A percentile compares a stretch with the other conserved stretches of the same genome.
Conservation (phyloP, 2,113 vertebrate species). For the Gasterosteus aculeatus region DNA sequence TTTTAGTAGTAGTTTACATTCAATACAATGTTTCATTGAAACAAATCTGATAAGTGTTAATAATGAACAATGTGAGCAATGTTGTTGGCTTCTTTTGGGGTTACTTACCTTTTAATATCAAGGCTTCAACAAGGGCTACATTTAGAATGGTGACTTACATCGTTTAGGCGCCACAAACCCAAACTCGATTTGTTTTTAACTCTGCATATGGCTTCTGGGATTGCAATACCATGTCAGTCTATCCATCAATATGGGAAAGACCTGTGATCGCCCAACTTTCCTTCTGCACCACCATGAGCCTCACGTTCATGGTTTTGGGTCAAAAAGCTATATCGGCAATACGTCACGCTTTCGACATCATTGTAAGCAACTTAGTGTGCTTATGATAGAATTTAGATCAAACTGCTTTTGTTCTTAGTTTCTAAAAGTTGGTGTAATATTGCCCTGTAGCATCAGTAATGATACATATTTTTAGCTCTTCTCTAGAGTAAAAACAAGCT, state of each 20-base stretch:
- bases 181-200: no score
- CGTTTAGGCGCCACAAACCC: background rate
- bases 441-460: background rate
- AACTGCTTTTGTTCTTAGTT: background rate
- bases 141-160: background rate
- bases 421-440: background rate
- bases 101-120: background rate
- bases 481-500: background rate
- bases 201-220: no score
- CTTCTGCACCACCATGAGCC: background rate
- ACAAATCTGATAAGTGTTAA: background rate
- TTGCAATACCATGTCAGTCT: no score
- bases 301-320: background rate
- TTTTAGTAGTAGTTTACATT: background rate
- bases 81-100: background rate
- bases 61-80: background rate
- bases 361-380: background rate
- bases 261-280: background rate
- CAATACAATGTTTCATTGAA: background rate
- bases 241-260: background rate
- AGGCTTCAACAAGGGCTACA: background rate
- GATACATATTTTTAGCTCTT: background rate
- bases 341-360: background rate
- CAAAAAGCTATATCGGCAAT: background rate
- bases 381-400: no score